These are phyloP conservation scores for Uropsilus gracilis DNA, from an alignment of 2,113 vertebrate species.

Conservation along the genomic window DNA sequence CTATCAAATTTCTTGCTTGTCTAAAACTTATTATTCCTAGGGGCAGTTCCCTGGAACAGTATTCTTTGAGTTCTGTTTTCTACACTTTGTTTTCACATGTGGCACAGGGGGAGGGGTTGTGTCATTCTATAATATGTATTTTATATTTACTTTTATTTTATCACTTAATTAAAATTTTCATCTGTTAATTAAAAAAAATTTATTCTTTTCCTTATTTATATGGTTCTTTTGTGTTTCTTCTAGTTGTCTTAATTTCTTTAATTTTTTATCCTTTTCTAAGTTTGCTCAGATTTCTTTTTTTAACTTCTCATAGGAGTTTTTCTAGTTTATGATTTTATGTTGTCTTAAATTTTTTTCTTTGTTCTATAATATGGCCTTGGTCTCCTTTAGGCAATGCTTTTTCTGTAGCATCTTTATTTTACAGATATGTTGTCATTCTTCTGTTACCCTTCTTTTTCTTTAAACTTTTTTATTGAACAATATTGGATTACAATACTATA, in stretches of 20 bases:
- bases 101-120: too few species aligned
- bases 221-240: neutral
- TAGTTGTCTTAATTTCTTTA: neutral
- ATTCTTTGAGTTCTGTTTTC: neutral
- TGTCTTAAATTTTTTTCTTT: neutral
- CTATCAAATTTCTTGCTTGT: neutral
- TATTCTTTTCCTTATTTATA: neutral
- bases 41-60: neutral
- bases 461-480: neutral
- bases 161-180: too few species aligned
- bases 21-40: neutral
- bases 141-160: neutral
- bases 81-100: neutral
- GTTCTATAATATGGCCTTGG: neutral
- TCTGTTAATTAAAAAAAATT: too few species aligned
- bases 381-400: neutral
- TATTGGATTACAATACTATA: too few species aligned
- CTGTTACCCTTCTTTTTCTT: neutral
- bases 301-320: neutral
- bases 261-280: neutral
- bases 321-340: neutral
- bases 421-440: neutral
- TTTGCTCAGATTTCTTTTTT: neutral
- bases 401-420: slow-evolving; percentile 33
- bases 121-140: neutral